Conservation (phyloP, 2,113 vertebrate species). For the Lophius piscatorius region DNA sequence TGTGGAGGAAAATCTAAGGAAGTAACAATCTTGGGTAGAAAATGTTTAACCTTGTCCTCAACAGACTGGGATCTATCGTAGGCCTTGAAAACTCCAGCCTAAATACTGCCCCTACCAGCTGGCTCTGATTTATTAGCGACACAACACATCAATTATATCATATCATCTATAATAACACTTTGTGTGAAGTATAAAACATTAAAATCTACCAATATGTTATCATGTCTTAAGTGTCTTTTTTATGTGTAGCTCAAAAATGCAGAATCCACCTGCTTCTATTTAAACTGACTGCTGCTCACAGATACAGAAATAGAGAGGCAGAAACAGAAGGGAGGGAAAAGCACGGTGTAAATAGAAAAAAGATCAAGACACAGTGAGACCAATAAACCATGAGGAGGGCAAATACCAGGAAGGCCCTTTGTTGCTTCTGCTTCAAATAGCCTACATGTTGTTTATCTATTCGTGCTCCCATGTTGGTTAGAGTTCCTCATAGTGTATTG, state of each 20-base stretch:
- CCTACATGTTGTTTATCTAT: conserved; percentile 53
- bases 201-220: too few relatives aligned
- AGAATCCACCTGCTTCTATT: conserved; percentile 33
- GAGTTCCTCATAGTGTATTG: conserved; percentile 67
- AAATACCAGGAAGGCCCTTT: conserved; percentile 72
- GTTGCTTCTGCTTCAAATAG: conserved; percentile 65
- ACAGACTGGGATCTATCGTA: too few relatives aligned
- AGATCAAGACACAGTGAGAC: conserved; percentile 39
- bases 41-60: too few relatives aligned
- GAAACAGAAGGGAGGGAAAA: conserved; percentile 18
- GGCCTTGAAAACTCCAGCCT: too few relatives aligned
- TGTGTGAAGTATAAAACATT: not conserved
- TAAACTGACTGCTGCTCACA: conserved; percentile 38
- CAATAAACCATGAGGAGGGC: conserved; percentile 49
- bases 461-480: conserved; percentile 31
- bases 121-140: too few relatives aligned
- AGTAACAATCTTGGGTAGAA: too few relatives aligned
- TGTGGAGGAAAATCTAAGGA: too few relatives aligned
- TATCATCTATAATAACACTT: too few relatives aligned
- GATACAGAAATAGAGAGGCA: conserved; percentile 45
- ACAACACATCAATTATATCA: too few relatives aligned
- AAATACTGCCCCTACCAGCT: too few relatives aligned
- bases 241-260: too few relatives aligned
- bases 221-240: too few relatives aligned
- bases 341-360: conserved; percentile 32